Evolutionary conservation across 2,113 vertebrate species (phyloP).

Genomic region (Clarias magur): DNA sequence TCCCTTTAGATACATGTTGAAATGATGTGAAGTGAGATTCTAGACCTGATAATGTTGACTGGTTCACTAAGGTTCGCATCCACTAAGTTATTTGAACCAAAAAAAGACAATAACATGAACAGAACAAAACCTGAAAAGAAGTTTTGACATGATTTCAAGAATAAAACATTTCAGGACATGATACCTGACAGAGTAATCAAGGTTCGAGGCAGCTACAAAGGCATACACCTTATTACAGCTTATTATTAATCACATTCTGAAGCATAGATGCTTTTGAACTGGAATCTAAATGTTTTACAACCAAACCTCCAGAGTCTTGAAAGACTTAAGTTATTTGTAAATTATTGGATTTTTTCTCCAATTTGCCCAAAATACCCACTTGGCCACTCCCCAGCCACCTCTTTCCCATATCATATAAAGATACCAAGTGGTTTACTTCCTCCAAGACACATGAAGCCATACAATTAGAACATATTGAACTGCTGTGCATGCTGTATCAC

Average conservation of each 20-base stretch:
- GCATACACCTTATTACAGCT: background rate
- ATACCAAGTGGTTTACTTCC: background rate
- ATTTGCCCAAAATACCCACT: background rate
- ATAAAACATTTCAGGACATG: background rate
- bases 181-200: background rate
- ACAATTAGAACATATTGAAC: background rate
- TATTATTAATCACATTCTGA: background rate
- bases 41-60: background rate
- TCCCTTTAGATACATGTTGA: too few relatives aligned
- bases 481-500: background rate
- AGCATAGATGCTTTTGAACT: background rate
- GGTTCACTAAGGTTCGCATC: background rate
- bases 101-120: background rate
- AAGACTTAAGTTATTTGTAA: background rate
- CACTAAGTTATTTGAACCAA: background rate
- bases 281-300: background rate
- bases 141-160: background rate
- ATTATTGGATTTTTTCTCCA: background rate
- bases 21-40: background rate
- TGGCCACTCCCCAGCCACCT: background rate
- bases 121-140: background rate
- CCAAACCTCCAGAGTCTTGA: background rate
- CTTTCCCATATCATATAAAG: background rate
- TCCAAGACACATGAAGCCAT: background rate
- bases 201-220: background rate